phyloP scores from a whole-genome alignment of 37 sponge, comb jelly and placozoan genomes.

The Amphimedon queenslandica region DNA sequence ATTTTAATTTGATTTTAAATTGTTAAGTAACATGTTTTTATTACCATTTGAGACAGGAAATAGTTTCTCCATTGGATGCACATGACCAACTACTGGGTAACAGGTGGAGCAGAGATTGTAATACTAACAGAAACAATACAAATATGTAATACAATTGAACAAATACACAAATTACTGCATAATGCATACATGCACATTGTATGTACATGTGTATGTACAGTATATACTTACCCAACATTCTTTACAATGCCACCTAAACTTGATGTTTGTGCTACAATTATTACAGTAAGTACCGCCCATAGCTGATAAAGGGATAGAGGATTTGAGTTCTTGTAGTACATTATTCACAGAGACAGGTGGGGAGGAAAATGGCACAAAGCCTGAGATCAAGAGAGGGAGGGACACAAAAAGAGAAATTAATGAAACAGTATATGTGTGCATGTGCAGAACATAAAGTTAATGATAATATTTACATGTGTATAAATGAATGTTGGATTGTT shows the following conservation, averaged over 20 bases:
- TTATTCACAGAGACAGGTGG: too few relatives aligned
- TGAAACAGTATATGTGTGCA: neutral
- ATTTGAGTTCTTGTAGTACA: neutral
- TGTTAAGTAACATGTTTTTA: neutral
- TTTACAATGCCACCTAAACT: constrained; percentile 91
- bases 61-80: constrained; percentile 83
- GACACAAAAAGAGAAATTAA: neutral
- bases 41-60: constrained; percentile 56
- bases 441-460: neutral
- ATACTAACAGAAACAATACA: too few relatives aligned
- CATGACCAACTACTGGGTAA: constrained; percentile 68
- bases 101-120: constrained; percentile 93
- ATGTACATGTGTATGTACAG: too few relatives aligned
- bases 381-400: neutral
- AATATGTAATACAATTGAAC: too few relatives aligned
- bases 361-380: neutral
- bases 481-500: neutral
- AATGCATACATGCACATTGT: neutral
- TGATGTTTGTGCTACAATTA: constrained; percentile 77
- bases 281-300: too few relatives aligned
- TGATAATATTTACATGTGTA: neutral
- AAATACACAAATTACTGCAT: too few relatives aligned
- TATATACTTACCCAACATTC: constrained; percentile 94
- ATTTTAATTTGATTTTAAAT: too few relatives aligned
- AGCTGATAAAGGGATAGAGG: constrained; percentile 15